These are phyloP conservation scores for Lycocorax pyrrhopterus DNA, from an alignment of 2,113 vertebrate species.

Conservation along the genomic window DNA sequence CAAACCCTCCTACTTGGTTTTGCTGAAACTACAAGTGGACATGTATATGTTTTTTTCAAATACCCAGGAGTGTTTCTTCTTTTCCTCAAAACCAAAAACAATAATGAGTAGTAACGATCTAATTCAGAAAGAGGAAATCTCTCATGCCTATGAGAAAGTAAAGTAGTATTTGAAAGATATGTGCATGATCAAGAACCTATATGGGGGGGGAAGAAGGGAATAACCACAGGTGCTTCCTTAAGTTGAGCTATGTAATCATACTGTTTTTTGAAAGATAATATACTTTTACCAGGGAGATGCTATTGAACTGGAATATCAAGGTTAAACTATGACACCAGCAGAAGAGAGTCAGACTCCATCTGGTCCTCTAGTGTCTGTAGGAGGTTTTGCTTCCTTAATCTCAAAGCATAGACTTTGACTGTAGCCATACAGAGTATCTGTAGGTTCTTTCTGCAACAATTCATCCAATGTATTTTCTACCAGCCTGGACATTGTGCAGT, in stretches of 20 bases:
- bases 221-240: neutral
- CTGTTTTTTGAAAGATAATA: neutral
- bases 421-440: neutral
- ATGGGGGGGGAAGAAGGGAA: accelerated
- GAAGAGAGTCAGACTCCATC: neutral
- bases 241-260: neutral
- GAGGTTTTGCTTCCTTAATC: neutral
- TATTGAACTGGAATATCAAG: neutral
- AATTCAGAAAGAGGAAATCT: neutral
- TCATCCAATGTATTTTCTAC: neutral
- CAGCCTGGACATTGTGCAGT: neutral
- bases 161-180: neutral
- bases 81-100: neutral
- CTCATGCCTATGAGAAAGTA: neutral
- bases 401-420: neutral
- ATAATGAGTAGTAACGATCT: neutral
- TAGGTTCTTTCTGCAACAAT: neutral
- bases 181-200: neutral
- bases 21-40: neutral
- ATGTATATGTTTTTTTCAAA: neutral
- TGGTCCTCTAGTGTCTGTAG: neutral
- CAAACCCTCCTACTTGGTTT: neutral
- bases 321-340: neutral
- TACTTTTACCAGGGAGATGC: neutral
- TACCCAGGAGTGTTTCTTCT: neutral